Conservation (phyloP, 2,797 vertebrate species). For the Thalassophryne amazonica region DNA sequence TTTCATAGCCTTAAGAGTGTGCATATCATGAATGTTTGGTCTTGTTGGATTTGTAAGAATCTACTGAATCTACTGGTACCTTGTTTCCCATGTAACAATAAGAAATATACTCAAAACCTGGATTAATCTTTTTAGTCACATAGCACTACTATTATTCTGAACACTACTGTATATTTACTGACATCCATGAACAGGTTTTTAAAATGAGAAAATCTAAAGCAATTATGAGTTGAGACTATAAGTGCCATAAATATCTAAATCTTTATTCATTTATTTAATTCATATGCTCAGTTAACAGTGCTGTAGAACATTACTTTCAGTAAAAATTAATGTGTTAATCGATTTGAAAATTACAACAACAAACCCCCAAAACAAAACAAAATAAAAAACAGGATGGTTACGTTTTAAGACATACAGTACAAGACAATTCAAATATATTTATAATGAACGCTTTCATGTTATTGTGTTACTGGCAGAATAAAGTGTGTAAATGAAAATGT, state of each 20-base stretch:
- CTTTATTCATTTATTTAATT: slow-evolving; percentile 78
- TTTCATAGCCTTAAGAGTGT: no score
- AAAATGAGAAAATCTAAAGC: background rate
- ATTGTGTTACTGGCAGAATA: slow-evolving; percentile 1
- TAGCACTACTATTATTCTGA: no score
- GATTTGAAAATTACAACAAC: no score
- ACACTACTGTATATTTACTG: background rate
- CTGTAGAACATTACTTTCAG: slow-evolving; percentile 43
- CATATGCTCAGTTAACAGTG: slow-evolving; percentile 76
- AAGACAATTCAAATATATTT: slow-evolving; percentile 5
- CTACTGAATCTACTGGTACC: no score
- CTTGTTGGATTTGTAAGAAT: no score
- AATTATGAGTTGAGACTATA: slow-evolving; percentile 11
- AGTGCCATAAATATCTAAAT: slow-evolving; percentile 84
- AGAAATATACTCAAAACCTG: no score
- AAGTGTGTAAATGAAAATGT: background rate
- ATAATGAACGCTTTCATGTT: background rate
- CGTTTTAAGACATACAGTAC: slow-evolving; percentile 9
- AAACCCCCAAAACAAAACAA: slow-evolving; percentile 8
- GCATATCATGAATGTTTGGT: no score
- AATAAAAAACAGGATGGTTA: background rate
- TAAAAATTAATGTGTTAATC: slow-evolving; percentile 26
- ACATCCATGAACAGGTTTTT: background rate
- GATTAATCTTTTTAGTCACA: no score
- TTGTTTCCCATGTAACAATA: no score